A percentile compares a stretch with the other conserved stretches of the same genome.
phyloP scores from a whole-genome alignment of 92 coral and sea anemone species.

The Phenganax stokvisi region DNA sequence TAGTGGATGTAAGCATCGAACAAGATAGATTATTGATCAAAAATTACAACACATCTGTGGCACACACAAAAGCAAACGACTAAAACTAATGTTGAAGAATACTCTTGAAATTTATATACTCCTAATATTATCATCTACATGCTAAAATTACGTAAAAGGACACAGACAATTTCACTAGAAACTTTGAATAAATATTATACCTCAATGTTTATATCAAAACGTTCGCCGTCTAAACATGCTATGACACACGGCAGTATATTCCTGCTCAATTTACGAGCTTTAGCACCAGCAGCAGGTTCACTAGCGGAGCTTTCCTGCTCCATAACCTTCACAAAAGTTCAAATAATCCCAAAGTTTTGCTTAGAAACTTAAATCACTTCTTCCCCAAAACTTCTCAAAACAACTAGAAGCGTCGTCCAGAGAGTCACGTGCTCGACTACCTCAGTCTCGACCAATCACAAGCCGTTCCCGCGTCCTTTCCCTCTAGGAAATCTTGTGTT shows the following conservation, averaged over 20 bases:
- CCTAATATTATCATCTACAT: neutral
- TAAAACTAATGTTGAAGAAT: neutral
- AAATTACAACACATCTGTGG: neutral
- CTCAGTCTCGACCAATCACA: conserved; percentile 4
- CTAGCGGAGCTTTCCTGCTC: conserved; percentile 12
- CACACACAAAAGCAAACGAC: neutral
- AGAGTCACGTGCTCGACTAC: neutral
- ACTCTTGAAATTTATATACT: neutral
- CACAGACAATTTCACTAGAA: neutral
- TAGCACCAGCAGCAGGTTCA: neutral
- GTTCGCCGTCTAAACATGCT: conserved; percentile 82
- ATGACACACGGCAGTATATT: conserved; percentile 79
- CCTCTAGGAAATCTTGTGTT: neutral
- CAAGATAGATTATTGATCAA: conserved; percentile 11
- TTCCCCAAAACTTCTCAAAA: neutral
- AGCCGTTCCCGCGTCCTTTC: conserved; percentile 2
- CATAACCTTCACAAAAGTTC: neutral
- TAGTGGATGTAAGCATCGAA: neutral
- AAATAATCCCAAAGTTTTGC: neutral
- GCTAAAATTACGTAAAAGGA: neutral
- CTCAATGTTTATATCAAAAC: conserved; percentile 73
- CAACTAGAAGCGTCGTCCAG: conserved; percentile 16
- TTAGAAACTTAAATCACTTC: neutral
- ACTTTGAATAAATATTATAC: conserved; percentile 41
- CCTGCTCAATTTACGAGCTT: conserved; percentile 54